These are phyloP conservation scores for Cryptoprocta ferox DNA, from an alignment of 2,797 vertebrate genomes.

Conservation along the genomic window DNA sequence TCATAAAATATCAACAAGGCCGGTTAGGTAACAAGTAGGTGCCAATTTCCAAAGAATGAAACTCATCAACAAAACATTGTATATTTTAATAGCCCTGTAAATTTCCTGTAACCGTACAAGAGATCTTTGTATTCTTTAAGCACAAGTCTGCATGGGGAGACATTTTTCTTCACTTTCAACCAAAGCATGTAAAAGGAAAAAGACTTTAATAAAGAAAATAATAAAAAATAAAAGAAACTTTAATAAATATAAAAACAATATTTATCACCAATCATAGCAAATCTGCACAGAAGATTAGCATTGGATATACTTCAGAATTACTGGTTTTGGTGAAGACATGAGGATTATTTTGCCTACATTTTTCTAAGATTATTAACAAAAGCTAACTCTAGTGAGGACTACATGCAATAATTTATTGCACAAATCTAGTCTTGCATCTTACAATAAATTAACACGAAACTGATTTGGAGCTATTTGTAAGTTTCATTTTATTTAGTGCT, in stretches of 20 bases:
- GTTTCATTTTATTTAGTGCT: neutral
- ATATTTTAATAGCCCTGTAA: neutral
- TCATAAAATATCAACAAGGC: neutral
- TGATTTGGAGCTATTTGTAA: neutral
- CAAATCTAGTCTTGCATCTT: neutral
- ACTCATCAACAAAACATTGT: neutral
- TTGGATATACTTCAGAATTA: neutral
- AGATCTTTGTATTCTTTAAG: neutral
- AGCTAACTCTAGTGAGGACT: neutral
- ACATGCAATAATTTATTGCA: neutral
- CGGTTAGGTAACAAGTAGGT: neutral
- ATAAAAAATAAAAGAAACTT: neutral
- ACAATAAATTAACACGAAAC: neutral
- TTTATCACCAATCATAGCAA: neutral
- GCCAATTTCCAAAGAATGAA: neutral
- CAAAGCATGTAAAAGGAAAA: neutral
- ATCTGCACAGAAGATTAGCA: neutral
- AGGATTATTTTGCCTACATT: neutral
- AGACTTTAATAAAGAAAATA: neutral
- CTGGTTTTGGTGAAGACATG: neutral
- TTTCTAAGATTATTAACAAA: neutral
- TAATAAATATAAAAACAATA: neutral
- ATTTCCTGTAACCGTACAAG: neutral
- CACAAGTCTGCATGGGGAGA: neutral
- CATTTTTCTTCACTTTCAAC: conserved; percentile 5